Percentiles rank a stretch among this genome's conserved stretches.
These are phyloP conservation scores for Aleadryas rufinucha DNA, from an alignment of 2,113 vertebrate genomes.

Conservation along the genomic window DNA sequence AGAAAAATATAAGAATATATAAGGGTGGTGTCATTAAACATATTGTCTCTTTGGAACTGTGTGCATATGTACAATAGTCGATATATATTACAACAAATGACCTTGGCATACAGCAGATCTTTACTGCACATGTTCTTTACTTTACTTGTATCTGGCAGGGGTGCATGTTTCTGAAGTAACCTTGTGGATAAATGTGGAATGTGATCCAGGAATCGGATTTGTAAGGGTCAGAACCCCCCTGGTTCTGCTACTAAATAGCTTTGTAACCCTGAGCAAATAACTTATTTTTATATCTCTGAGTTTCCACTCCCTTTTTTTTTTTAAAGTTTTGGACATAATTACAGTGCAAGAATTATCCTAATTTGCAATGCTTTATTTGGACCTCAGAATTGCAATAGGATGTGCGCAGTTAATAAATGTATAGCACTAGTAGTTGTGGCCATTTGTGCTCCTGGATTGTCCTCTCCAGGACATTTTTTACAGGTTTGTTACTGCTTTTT, in stretches of 20 bases:
- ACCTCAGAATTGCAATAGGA: neutral
- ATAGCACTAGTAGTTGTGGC: neutral
- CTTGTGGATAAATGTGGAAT: neutral
- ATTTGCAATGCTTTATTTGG: neutral
- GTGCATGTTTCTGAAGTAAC: neutral
- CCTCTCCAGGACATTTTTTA: neutral
- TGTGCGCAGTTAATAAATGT: neutral
- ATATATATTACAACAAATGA: neutral
- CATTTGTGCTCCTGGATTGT: neutral
- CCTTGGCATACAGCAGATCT: neutral
- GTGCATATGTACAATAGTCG: neutral
- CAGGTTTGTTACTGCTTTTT: neutral
- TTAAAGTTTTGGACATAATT: neutral
- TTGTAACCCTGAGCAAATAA: neutral
- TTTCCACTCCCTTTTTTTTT: accelerated
- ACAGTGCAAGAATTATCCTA: neutral
- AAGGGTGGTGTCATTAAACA: neutral
- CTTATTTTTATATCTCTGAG: neutral
- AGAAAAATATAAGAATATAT: neutral
- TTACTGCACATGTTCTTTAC: neutral
- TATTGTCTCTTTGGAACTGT: neutral
- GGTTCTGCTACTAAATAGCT: neutral
- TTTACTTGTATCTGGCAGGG: neutral
- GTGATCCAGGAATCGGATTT: neutral
- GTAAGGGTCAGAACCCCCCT: accelerated